Conservation (phyloP, 2,888 invertebrate genomes). For the Drosophila leonis region DNA sequence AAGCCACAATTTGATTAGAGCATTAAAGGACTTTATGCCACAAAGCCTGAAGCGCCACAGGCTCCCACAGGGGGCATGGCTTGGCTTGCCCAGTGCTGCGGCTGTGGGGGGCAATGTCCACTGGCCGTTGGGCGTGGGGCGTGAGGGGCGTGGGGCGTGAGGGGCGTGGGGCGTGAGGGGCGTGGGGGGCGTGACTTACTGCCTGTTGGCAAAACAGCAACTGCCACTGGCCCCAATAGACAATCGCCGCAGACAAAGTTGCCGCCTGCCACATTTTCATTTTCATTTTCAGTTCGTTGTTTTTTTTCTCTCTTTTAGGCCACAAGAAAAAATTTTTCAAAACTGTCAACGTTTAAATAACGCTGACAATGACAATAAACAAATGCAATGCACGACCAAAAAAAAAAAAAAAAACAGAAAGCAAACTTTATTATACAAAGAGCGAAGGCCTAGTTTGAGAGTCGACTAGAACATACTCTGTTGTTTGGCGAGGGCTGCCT, state of each 20-base stretch:
- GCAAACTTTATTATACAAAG: slow-evolving; percentile 40
- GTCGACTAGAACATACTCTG: not conserved
- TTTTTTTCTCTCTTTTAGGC: slow-evolving; percentile 21
- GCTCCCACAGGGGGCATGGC: slow-evolving; percentile 47
- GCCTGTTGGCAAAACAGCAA: slow-evolving; percentile 11
- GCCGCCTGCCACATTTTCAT: slow-evolving; percentile 47
- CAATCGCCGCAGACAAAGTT: slow-evolving; percentile 55
- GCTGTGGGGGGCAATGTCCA: not conserved
- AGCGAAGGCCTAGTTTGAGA: not conserved
- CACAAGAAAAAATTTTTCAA: slow-evolving; percentile 26
- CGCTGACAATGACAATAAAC: slow-evolving; percentile 79
- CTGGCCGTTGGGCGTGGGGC: not conserved
- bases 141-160: not conserved
- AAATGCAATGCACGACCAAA: slow-evolving; percentile 63
- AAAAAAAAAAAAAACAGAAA: slow-evolving; percentile 21
- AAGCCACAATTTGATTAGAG: slow-evolving; percentile 81
- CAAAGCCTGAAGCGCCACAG: slow-evolving; percentile 72
- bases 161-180: not conserved
- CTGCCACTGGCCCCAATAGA: slow-evolving; percentile 25
- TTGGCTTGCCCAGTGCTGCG: too few species aligned
- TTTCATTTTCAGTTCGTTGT: slow-evolving; percentile 7
- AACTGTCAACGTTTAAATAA: slow-evolving; percentile 80
- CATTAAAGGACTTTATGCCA: slow-evolving; percentile 78
- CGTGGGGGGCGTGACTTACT: not conserved
- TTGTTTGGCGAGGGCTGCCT: not conserved